Evolutionary conservation across 2,797 vertebrate genomes (phyloP).

Genomic region (Melanotaenia nigrans): DNA sequence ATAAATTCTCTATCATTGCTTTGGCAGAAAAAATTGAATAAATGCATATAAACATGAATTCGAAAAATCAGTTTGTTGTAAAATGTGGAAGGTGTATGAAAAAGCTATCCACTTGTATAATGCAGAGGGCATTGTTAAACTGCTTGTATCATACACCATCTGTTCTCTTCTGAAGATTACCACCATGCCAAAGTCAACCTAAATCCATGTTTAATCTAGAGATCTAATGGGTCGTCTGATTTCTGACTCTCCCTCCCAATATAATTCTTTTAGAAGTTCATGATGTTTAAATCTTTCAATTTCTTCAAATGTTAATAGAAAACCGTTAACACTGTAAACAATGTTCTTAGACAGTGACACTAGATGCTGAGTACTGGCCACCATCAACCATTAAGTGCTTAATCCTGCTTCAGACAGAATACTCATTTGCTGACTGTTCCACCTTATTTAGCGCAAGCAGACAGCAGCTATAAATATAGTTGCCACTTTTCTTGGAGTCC

Average conservation of each 20-base stretch:
- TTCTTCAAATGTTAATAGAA: slow-evolving; percentile 2
- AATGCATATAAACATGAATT: background rate
- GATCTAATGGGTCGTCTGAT: slow-evolving; percentile 50
- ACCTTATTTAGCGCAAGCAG: slow-evolving; percentile 47
- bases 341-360: background rate
- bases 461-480: slow-evolving; percentile 63
- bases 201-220: slow-evolving; percentile 79
- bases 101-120: slow-evolving; percentile 33
- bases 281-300: slow-evolving; percentile 10
- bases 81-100: slow-evolving; percentile 28
- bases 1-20: background rate
- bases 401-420: slow-evolving; percentile 46
- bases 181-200: slow-evolving; percentile 64
- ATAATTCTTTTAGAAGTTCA: slow-evolving; percentile 36
- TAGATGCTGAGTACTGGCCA: background rate
- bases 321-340: background rate
- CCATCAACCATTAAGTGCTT: slow-evolving; percentile 24
- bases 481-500: slow-evolving; percentile 56
- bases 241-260: slow-evolving; percentile 27
- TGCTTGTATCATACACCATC: slow-evolving; percentile 63
- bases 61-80: background rate
- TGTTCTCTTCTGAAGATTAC: slow-evolving; percentile 74
- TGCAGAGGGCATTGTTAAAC: slow-evolving; percentile 34
- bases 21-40: too few relatives aligned
- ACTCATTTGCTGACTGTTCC: slow-evolving; percentile 53